A percentile compares a stretch with the other conserved stretches of the same genome.
Evolutionary conservation across 2,888 invertebrate genomes (phyloP).

Genomic region (Drosophila emarginata): DNA sequence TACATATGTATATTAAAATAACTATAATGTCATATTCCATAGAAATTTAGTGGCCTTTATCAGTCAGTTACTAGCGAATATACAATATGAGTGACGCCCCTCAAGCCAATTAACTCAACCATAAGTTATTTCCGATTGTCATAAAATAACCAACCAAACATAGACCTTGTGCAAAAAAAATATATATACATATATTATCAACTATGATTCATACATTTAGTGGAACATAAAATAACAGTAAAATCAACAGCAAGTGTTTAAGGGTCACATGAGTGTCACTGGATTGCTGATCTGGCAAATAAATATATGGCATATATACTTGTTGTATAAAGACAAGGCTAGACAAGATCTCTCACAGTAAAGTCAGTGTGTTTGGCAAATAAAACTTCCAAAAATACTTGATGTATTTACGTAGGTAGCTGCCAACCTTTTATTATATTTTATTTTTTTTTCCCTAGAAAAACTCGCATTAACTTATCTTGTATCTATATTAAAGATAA

Average conservation of each 20-base stretch:
- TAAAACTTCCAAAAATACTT: constrained; percentile 31
- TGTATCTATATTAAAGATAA: constrained; percentile 33
- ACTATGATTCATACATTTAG: constrained; percentile 1
- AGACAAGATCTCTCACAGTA: constrained; percentile 9
- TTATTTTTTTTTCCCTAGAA: constrained; percentile 32
- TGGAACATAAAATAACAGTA: not conserved
- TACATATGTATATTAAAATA: no score
- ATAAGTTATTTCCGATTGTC: constrained; percentile 1
- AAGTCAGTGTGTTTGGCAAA: constrained; percentile 42
- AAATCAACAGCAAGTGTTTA: not conserved
- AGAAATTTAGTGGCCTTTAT: not conserved
- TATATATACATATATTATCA: not conserved
- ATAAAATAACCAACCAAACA: not conserved
- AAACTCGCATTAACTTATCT: constrained; percentile 12
- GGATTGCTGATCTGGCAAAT: constrained; percentile 24
- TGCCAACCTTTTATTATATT: constrained; percentile 15
- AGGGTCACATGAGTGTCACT: constrained; percentile 46
- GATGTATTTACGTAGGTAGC: constrained; percentile 66
- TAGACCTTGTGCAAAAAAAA: not conserved
- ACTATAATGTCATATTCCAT: not conserved
- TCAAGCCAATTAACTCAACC: not conserved
- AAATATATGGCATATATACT: not conserved
- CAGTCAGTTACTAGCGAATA: not conserved
- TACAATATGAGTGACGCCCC: no score
- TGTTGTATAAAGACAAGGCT: constrained; percentile 27